These are phyloP conservation scores for Halcyon malimbica DNA, from an alignment of 2,113 vertebrate genomes.

Conservation along the genomic window DNA sequence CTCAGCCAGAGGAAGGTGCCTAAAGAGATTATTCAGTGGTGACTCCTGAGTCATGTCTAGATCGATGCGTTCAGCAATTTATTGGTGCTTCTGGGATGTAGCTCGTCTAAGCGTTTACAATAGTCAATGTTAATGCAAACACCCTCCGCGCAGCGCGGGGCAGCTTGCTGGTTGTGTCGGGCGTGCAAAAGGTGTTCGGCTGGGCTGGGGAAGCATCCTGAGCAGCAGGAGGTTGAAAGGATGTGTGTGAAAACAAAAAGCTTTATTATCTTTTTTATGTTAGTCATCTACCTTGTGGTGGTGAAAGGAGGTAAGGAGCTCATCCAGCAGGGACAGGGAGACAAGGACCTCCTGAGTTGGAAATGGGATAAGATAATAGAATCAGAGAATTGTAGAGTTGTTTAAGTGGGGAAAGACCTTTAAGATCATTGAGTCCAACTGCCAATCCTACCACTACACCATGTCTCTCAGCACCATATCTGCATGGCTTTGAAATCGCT, in stretches of 20 bases:
- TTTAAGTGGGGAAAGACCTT: neutral
- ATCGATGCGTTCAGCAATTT: constrained; percentile 19
- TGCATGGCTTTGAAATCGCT: neutral
- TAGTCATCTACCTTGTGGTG: neutral
- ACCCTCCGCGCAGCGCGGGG: neutral
- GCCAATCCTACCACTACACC: neutral
- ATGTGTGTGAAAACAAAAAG: neutral
- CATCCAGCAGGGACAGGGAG: neutral
- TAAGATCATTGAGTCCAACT: neutral
- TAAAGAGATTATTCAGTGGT: constrained; percentile 30
- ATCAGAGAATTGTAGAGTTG: too few relatives aligned
- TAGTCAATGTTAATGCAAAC: constrained; percentile 15
- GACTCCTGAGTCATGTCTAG: constrained; percentile 29
- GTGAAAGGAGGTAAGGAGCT: neutral
- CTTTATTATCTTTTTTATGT: neutral
- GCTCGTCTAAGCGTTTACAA: neutral
- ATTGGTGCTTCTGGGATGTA: constrained; percentile 6
- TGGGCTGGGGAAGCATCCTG: constrained; percentile 12
- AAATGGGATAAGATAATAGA: neutral
- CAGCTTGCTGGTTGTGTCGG: neutral
- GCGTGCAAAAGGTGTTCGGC: neutral
- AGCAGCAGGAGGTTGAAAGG: neutral
- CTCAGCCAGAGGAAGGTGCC: neutral
- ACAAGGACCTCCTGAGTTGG: neutral
- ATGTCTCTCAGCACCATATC: neutral